Evolutionary conservation across 1,140 invertebrate species (phyloP), one percentile per base, ranked within the genome.

Genomic region (Dryas iulia): DNA sequence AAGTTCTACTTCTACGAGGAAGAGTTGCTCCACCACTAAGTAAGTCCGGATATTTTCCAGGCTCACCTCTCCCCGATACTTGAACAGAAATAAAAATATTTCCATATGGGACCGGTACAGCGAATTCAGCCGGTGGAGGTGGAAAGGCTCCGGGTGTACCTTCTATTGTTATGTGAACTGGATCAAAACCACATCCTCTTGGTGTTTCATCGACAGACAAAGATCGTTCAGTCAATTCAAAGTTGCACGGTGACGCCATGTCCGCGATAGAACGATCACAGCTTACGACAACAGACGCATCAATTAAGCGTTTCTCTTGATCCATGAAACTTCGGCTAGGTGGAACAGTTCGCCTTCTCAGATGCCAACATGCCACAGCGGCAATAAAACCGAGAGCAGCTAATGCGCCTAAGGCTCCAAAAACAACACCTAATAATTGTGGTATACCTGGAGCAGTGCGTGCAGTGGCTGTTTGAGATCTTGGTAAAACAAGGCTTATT

Each of bases 231-330:
- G 93, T 86, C 28, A 93, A 79, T 76, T 95, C 93, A 72, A 94
- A 92, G 89, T 95, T 92, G 87, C 94, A 93, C 77, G 92, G 92
- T 84, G 89, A 92, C 79, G 93, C 78, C 92, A 82, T 92, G 77
- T 81, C 89, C 71, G 83, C 84, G 59, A 92, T 89, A 24, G 93
- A 91, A 4, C 96, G 93, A 69, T 96, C 95, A 3, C 95, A 96
- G 62, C 94, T 94, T 0, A 96, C 96, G 2, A 96, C 96, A 14
- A 96, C 96, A 11, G 92, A 92, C 14, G 95, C 94, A 78, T 96
- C 96, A 26, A 97, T 92, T 5, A 97, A 87, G 72, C 96, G 95
- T 86, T 97, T 97, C 77, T 97, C 96, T 86, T 97, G 96, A 63
- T 97, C 96, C 18, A 94, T 96, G 80, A 96, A 96, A 82, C 96